Base-by-base conservation (phyloP, 2,888 invertebrate genomes). In the Drosophila lutescens region DNA sequence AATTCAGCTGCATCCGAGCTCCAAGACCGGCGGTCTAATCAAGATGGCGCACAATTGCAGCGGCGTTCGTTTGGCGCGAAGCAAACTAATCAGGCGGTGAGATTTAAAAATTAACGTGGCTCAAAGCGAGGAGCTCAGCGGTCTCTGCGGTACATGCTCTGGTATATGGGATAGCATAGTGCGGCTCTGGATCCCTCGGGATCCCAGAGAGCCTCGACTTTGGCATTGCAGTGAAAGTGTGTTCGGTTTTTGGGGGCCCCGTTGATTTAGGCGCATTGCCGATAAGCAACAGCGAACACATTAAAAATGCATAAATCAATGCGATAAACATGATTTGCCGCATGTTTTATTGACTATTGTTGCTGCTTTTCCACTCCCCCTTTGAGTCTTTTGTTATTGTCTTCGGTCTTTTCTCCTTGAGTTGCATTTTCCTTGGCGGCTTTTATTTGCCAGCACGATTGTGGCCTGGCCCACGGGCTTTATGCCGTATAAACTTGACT, bases 261-360 rank as follows among this genome's bases (percentile, higher is more conserved):
- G 89, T 80, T 90, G 89, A 90, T 89, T 90, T 88, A 88, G 88
- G 85, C 90, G 75, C 85, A 86, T 86, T 87, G 89, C 82, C 90
- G 91, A 92, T 92, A 91, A 91, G 91, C 90, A 90, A 91, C 91
- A 86, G 91, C 90, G 66, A 90, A 92, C 92, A 90, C 91, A 92
- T 92, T 92, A 92, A 92, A 92, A 92, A 91, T 89, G 91, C 91
- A 92, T 92, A 92, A 92, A 92, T 92, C 91, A 92, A 90, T 88
- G 91, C 90, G 92, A 92, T 92, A 92, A 92, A 91, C 91, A 91
- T 92, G 92, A 92, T 92, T 92, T 88, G 90, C 92, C 89, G 90
- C 91, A 91, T 92, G 91, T 91, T 92, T 92, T 92, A 92, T 92
- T 92, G 91, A 91, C 91, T 91, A 92, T 92, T 92, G 92, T 92